Evolutionary conservation across 2,888 invertebrate species (phyloP).

Genomic region (Marasmarcha lunaedactyla): DNA sequence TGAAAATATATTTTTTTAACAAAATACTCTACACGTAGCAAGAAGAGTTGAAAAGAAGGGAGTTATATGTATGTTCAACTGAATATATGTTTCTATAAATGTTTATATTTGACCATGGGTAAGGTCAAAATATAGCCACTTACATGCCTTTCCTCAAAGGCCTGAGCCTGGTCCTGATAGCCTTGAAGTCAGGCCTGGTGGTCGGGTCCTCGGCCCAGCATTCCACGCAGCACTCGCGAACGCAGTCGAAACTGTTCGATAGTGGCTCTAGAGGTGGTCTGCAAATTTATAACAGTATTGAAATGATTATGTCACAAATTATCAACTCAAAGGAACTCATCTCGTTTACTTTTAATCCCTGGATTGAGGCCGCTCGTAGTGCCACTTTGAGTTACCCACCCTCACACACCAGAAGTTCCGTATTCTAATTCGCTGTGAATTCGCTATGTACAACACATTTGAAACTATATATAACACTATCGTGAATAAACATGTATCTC

Average conservation of each 20-base stretch:
- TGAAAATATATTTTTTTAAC: too few relatives aligned
- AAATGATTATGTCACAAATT: background rate
- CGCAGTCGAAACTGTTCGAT: conserved; percentile 87
- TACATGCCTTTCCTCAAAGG: conserved; percentile 91
- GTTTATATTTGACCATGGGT: too few relatives aligned
- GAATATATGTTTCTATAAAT: too few relatives aligned
- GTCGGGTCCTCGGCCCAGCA: conserved; percentile 89
- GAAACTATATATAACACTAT: too few relatives aligned
- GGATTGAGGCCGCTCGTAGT: background rate
- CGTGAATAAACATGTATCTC: too few relatives aligned
- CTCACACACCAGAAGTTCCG: background rate
- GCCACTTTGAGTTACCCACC: background rate
- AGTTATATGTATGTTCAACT: too few relatives aligned
- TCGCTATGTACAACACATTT: too few relatives aligned
- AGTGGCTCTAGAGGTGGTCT: conserved; percentile 85
- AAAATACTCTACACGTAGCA: too few relatives aligned
- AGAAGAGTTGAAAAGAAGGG: too few relatives aligned
- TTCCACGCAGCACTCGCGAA: conserved; percentile 85
- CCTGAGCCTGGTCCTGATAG: conserved; percentile 80
- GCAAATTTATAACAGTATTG: conserved; percentile 10
- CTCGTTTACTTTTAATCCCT: background rate
- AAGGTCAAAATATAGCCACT: too few relatives aligned
- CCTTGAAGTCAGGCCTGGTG: conserved; percentile 86
- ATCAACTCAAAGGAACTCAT: background rate
- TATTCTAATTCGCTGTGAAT: too few relatives aligned